A percentile compares a stretch with the other conserved stretches of the same genome.
These are phyloP conservation scores for Oreonectes daqikongensis DNA, from an alignment of 2,797 vertebrate genomes.

Conservation along the genomic window DNA sequence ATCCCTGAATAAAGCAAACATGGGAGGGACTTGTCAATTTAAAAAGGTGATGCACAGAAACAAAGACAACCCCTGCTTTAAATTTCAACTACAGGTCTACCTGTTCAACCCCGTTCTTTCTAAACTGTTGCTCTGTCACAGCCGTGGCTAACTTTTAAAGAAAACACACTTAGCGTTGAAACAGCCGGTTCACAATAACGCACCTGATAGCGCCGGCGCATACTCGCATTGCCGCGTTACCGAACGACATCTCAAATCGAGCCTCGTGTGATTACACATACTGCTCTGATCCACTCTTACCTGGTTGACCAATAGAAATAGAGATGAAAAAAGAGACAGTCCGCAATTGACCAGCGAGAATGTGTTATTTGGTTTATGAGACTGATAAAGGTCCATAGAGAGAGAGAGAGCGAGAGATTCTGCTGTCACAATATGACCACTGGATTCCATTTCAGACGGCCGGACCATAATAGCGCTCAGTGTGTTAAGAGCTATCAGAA, in stretches of 20 bases:
- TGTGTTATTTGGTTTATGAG: constrained; percentile 50
- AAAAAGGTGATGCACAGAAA: neutral
- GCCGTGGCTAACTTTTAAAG: neutral
- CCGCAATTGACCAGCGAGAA: constrained; percentile 48
- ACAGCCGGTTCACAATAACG: neutral
- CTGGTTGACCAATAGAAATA: neutral
- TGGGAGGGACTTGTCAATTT: neutral
- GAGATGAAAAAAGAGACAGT: constrained; percentile 28
- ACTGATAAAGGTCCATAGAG: constrained; percentile 39
- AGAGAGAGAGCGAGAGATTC: constrained; percentile 16
- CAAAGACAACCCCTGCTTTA: too few relatives aligned
- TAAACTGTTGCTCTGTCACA: neutral
- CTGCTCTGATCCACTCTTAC: neutral
- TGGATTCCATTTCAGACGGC: constrained; percentile 56
- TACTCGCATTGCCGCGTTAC: neutral
- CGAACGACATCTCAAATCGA: neutral
- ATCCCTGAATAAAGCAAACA: neutral
- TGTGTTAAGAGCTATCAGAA: constrained; percentile 51
- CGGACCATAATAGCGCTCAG: constrained; percentile 58
- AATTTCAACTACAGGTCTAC: neutral
- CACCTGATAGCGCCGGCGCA: neutral
- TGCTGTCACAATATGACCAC: constrained; percentile 53
- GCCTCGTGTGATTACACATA: neutral
- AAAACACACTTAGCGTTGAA: neutral
- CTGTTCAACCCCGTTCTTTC: neutral